Percentiles rank a stretch among this genome's conserved stretches.
phyloP scores from a whole-genome alignment of 2,113 vertebrate genomes.

The Rhinichthys klamathensis region DNA sequence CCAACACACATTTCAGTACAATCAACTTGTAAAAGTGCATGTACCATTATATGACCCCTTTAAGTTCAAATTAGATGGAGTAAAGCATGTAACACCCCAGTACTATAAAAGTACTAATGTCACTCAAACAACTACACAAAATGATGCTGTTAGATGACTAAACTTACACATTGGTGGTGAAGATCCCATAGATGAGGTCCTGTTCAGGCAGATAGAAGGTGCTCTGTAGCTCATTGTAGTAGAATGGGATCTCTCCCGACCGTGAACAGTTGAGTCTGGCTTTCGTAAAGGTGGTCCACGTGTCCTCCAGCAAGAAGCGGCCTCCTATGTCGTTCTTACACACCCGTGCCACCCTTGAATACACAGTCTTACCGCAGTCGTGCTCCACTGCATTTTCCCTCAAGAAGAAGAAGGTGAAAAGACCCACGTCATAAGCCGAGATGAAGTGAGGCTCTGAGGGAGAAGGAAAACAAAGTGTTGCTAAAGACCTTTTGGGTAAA shows the following conservation, averaged over 20 bases:
- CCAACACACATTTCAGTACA: too few relatives aligned
- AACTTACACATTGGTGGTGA: constrained; percentile 90
- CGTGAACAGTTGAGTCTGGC: constrained; percentile 89
- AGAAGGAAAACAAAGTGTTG: not conserved
- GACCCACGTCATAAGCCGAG: constrained; percentile 87
- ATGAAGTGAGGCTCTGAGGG: constrained; percentile 87
- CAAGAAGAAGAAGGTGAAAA: constrained; percentile 89
- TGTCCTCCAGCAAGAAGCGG: constrained; percentile 89
- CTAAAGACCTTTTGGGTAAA: not conserved
- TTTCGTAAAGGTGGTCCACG: constrained; percentile 91
- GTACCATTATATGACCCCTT: too few relatives aligned
- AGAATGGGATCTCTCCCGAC: constrained; percentile 88
- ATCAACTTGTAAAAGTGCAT: too few relatives aligned
- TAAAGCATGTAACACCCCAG: not conserved
- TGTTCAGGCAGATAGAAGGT: constrained; percentile 88
- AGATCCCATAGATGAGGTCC: constrained; percentile 88
- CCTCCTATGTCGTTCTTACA: constrained; percentile 90
- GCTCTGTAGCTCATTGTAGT: constrained; percentile 90
- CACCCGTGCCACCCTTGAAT: constrained; percentile 87
- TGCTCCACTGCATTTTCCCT: constrained; percentile 88
- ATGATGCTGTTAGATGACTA: not conserved
- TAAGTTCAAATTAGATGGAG: too few relatives aligned
- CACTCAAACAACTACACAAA: not conserved
- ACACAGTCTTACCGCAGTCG: constrained; percentile 86
- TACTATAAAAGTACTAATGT: not conserved